phyloP scores from a whole-genome alignment of 2,888 invertebrate species.

The Byasa hedistus region DNA sequence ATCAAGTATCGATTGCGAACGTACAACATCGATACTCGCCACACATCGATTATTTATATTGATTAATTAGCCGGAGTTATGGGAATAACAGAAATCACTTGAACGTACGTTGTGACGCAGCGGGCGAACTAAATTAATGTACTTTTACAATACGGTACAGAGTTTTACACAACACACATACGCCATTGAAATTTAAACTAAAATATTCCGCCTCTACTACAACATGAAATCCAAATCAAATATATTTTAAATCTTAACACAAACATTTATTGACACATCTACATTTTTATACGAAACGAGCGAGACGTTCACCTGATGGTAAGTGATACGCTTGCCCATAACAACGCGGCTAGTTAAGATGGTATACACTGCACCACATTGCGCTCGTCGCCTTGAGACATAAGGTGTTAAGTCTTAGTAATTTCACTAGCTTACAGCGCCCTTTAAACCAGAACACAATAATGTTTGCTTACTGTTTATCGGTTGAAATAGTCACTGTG shows the following conservation, averaged over 20 bases:
- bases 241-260: not conserved
- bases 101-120: slow-evolving; percentile 24
- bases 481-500: no score
- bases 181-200: slow-evolving; percentile 6
- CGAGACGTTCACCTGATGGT: no score
- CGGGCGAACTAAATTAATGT: slow-evolving; percentile 28
- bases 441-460: no score
- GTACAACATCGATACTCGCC: slow-evolving; percentile 23
- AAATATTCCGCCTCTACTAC: slow-evolving; percentile 2
- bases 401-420: no score
- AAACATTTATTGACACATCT: not conserved
- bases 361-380: no score
- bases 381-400: no score
- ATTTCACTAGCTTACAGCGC: no score
- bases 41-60: slow-evolving; percentile 47
- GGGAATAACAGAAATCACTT: slow-evolving; percentile 47
- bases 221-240: not conserved
- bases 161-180: slow-evolving; percentile 15
- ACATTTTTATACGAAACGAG: no score
- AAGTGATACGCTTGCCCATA: no score
- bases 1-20: slow-evolving; percentile 9
- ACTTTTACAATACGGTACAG: slow-evolving; percentile 17
- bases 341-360: no score
- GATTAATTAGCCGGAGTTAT: slow-evolving; percentile 47
- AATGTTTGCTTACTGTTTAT: no score